These are phyloP conservation scores for Terrapene triunguis DNA, from an alignment of 2,113 vertebrate genomes.

Conservation along the genomic window DNA sequence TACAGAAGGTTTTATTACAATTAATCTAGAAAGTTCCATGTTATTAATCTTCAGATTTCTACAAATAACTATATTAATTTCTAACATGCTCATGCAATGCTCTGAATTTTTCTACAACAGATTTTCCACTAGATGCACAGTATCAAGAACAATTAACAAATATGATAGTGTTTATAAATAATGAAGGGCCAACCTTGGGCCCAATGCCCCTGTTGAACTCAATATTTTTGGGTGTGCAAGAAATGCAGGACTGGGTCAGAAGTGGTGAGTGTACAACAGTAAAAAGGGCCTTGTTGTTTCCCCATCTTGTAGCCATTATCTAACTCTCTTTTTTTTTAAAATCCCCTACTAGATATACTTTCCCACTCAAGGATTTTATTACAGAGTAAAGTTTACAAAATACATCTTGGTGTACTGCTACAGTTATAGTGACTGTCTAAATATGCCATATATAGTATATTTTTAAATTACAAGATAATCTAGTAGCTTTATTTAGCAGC, in stretches of 20 bases:
- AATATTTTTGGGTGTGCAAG: not conserved
- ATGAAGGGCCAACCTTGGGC: slow-evolving; percentile 21
- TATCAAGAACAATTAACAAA: slow-evolving; percentile 54
- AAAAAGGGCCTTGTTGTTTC: not conserved
- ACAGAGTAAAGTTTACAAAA: not conserved
- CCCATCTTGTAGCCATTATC: not conserved
- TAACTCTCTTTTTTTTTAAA: not conserved
- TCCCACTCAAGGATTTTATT: not conserved
- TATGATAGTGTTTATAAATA: slow-evolving; percentile 46
- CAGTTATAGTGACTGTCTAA: not conserved
- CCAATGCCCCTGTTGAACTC: not conserved
- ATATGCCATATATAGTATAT: not conserved
- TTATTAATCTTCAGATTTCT: slow-evolving; percentile 56
- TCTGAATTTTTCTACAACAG: slow-evolving; percentile 56
- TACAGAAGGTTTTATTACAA: slow-evolving; percentile 44
- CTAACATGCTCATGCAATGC: not conserved
- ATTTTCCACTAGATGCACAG: slow-evolving; percentile 34
- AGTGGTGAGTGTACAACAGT: not conserved
- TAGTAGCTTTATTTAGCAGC: not conserved
- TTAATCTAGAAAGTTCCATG: slow-evolving; percentile 28
- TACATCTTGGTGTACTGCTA: not conserved
- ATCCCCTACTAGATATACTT: not conserved
- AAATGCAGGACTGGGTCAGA: not conserved
- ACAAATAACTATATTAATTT: slow-evolving; percentile 56
- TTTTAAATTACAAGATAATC: not conserved